phyloP scores from a whole-genome alignment of 2,888 invertebrate species.

The Himalopsyche anomala region DNA sequence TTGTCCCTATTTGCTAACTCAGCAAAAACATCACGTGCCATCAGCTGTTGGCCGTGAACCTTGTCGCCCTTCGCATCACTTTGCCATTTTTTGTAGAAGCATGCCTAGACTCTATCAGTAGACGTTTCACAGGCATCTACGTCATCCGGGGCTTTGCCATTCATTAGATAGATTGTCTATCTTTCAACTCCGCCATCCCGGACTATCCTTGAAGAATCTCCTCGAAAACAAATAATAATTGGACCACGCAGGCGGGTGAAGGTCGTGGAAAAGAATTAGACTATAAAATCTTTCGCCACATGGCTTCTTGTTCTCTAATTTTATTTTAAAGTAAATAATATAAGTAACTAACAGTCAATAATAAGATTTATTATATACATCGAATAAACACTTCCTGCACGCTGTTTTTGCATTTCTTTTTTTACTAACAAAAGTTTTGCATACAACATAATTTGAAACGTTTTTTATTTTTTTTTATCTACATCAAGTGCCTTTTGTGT shows the following conservation, averaged over 20 bases:
- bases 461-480: too few species aligned
- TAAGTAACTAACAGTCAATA: too few species aligned
- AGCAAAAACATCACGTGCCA: slow-evolving; percentile 21
- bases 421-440: too few species aligned
- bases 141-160: background rate
- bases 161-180: background rate
- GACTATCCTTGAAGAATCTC: slow-evolving; percentile 17
- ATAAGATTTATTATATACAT: too few species aligned
- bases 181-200: background rate
- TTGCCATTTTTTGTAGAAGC: background rate
- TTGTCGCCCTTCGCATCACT: background rate
- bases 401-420: too few species aligned
- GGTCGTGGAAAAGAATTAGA: background rate
- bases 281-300: background rate
- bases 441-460: too few species aligned
- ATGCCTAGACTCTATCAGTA: slow-evolving; percentile 19
- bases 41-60: slow-evolving; percentile 31
- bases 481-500: too few species aligned
- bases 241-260: background rate
- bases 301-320: background rate
- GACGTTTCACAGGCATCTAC: too few species aligned
- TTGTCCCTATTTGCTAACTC: background rate
- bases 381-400: too few species aligned
- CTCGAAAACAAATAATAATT: slow-evolving; percentile 25
- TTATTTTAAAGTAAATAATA: too few species aligned